A percentile compares a stretch with the other conserved stretches of the same genome.
Conservation (phyloP, 2,113 vertebrate species). For the Hemichromis elongatus region DNA sequence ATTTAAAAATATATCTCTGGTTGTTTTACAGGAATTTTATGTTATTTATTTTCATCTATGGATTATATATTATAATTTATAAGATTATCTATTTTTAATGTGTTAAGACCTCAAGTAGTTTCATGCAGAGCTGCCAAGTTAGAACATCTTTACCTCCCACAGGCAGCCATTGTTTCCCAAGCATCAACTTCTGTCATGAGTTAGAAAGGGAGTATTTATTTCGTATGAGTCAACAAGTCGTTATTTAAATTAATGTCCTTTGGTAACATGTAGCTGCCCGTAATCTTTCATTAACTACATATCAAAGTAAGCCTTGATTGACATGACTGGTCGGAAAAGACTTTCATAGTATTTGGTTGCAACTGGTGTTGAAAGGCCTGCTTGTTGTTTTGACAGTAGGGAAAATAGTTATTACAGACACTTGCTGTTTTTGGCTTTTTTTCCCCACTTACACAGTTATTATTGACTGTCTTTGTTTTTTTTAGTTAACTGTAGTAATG, state of each 20-base stretch:
- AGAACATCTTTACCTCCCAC: background rate
- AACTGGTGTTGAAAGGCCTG: too few relatives aligned
- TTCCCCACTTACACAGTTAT: background rate
- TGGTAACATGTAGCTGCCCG: too few relatives aligned
- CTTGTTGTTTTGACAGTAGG: background rate
- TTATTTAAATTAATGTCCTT: background rate
- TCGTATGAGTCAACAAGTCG: background rate
- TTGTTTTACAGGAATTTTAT: background rate
- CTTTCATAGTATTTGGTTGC: background rate
- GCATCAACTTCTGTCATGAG: background rate
- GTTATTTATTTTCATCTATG: background rate
- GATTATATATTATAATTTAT: background rate
- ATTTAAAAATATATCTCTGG: background rate
- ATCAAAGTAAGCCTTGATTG: background rate
- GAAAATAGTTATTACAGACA: background rate
- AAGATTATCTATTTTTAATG: background rate
- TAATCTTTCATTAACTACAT: background rate
- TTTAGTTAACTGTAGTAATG: background rate
- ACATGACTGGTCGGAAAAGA: background rate
- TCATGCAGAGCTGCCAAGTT: background rate
- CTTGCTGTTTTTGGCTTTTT: background rate
- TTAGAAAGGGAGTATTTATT: background rate
- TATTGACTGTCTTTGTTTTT: background rate
- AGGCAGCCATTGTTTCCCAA: background rate
- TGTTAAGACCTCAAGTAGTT: background rate